These are phyloP conservation scores for Andrena haemorrhoa DNA, from an alignment of 2,888 invertebrate species.

Conservation along the genomic window DNA sequence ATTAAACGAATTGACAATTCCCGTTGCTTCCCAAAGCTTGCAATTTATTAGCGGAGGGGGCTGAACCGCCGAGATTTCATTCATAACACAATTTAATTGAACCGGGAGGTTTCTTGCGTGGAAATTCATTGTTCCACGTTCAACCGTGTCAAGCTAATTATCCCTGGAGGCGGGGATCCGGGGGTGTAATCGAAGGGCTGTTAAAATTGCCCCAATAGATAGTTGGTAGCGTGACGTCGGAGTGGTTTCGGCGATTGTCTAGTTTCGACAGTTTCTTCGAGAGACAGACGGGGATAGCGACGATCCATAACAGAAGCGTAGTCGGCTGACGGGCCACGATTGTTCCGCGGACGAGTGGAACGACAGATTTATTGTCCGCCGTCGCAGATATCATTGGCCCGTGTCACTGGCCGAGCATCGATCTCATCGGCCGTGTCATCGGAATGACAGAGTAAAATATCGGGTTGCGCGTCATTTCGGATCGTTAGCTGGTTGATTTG, in stretches of 20 bases:
- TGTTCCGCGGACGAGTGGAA: constrained; percentile 29
- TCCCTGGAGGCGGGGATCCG: not conserved
- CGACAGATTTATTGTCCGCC: constrained; percentile 49
- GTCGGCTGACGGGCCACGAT: constrained; percentile 14
- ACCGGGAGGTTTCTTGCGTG: constrained; percentile 18
- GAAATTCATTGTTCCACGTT: constrained; percentile 38
- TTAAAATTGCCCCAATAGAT: constrained; percentile 7
- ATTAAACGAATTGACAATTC: not conserved
- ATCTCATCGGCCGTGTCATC: constrained; percentile 46
- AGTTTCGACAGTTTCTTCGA: constrained; percentile 14
- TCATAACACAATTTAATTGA: constrained; percentile 34
- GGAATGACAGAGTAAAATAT: constrained; percentile 49
- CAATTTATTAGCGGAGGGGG: constrained; percentile 11
- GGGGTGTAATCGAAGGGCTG: not conserved
- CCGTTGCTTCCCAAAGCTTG: too few species aligned
- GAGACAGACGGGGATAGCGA: not conserved
- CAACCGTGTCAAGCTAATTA: constrained; percentile 35
- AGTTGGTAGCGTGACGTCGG: too few species aligned
- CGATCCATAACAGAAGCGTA: constrained; percentile 39
- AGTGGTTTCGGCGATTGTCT: not conserved
- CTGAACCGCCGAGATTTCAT: not conserved
- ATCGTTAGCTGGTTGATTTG: constrained; percentile 46
- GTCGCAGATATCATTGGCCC: constrained; percentile 51
- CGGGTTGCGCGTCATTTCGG: constrained; percentile 37
- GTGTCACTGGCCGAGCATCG: constrained; percentile 42